Base-by-base conservation (phyloP, 2,888 invertebrate species). In the Eupeodes luniger region DNA sequence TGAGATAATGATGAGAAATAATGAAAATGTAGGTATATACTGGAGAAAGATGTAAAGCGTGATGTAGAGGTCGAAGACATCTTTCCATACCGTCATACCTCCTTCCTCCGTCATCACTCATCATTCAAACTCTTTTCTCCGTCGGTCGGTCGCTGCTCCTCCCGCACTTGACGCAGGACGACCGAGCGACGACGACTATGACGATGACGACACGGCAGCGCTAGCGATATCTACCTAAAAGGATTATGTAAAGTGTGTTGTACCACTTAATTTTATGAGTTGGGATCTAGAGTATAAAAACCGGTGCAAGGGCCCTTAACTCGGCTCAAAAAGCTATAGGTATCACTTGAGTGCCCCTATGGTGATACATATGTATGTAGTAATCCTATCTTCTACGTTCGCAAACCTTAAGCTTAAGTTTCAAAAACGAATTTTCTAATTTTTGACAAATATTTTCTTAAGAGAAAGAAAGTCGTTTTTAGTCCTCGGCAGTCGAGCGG, bases 231-330 rank as follows among this genome's bases (percentile, higher is more conserved):
- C 62, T 69, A 67, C 76, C 67, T 67, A 19, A 74, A 66, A 62
- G 83, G 84, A 81, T 87, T 84, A 84, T 87, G 77, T 81, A 84
- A 84, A 84, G 87, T 76, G 75, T 82, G 86, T 87, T 83, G 80
- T 84, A 62, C 83, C 83, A 87, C 84, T 87, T 87, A 66, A 84
- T 87, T 87, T 83, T 83, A 49, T 72, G 70, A 61, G 79, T 66
- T 87, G 80, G 55, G 55, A 62, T 62, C 72, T 81, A 77, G 49
- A 27, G 27, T 27, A 27, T 27, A 27, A 27, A 70, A 72, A 80
- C 69, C 77, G 80, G 77, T 27, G 53, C 61, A 40, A 83, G 83
- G n/a, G 53, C 44, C 47, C 79, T 76, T 76, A 72, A 10, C 51
- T 80, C 61, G 57, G 16, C 44, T 77, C 14, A 36, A 76, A 84